Evolutionary conservation across 2,888 invertebrate species (phyloP), one percentile per base, ranked within the genome.

Genomic region (Eupithecia pulchellata): DNA sequence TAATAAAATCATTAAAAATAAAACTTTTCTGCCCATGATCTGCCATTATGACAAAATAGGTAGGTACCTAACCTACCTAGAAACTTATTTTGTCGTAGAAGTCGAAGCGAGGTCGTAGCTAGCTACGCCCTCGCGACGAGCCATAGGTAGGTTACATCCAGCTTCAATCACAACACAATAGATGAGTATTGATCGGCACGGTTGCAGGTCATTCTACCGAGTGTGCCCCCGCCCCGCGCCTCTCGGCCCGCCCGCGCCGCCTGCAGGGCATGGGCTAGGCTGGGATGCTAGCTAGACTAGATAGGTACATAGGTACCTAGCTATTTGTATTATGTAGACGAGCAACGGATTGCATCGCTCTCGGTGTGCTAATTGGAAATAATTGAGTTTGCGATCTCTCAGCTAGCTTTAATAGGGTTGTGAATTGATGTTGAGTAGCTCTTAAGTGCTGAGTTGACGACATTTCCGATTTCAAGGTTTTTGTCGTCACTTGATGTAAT

Each of bases 141-240:
- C 47, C 9, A 20, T 47, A 47, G 42, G 9, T 47, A 9, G 20
- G n/a, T 42, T 20, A 5, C n/a, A 5, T 8, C 47, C 47, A 20
- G 47, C 47, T 47, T 47, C 47, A 47, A 47, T 47, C 47, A 47
- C 47, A 42, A 47, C 47, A 47, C 47, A 42, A 47, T 20, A 11
- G 47, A 47, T 47, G 47, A 47, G 47, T 47, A 47, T 47, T 4
- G 47, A 47, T 47, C 47, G 47, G 20, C 47, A 47, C 47, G 20
- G 9, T 47, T 47, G 20, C 47, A 20, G 47, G 47, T 47, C 47
- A 47, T 47, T 47, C 47, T 47, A 0, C 47, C 20, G 47, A 42
- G n/a, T 8, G 1, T 8, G 20, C 2, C 42, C 42, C 20, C 2
- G 4, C 17, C 13, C 3, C 36, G 14, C 36, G 0, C 13, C 36